Percentiles rank a stretch among this genome's conserved stretches.
Evolutionary conservation across 2,888 invertebrate genomes (phyloP).

Genomic region (Eupithecia tripunctaria): DNA sequence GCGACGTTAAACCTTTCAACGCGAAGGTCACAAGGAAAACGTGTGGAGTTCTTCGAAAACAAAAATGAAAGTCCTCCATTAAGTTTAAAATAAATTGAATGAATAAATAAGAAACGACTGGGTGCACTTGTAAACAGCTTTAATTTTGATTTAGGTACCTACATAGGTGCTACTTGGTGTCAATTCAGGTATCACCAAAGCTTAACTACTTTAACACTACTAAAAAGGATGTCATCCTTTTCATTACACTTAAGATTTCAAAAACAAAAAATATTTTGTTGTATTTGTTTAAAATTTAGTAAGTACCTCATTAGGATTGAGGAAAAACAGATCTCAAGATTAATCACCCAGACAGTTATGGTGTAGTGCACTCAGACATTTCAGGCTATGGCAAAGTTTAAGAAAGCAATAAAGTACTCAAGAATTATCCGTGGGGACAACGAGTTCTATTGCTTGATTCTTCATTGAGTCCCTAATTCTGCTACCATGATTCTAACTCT

Average conservation of each 20-base stretch:
- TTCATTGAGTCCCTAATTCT: not conserved
- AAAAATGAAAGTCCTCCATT: slow-evolving; percentile 16
- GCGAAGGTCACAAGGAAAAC: slow-evolving; percentile 25
- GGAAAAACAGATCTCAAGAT: no score
- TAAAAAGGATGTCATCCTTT: no score
- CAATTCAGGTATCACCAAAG: no score
- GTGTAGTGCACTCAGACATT: no score
- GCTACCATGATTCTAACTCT: not conserved
- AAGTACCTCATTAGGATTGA: no score
- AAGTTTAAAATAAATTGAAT: not conserved
- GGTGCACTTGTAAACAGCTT: not conserved
- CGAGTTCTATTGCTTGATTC: not conserved
- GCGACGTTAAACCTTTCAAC: slow-evolving; percentile 20
- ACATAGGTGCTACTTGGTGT: no score
- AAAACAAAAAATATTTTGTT: no score
- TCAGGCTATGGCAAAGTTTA: not conserved
- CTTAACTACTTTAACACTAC: no score
- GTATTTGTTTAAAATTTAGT: no score
- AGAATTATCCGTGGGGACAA: no score
- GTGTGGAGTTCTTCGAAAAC: slow-evolving; percentile 19
- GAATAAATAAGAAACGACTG: not conserved
- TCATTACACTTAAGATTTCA: no score
- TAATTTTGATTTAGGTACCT: not conserved
- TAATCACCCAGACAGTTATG: no score
- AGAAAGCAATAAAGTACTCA: not conserved